Percentiles rank a stretch among this genome's conserved stretches.
Conservation (phyloP, 1,140 invertebrate species). For the honey bee (Apis mellifera) region Amel_HAv3.1 CM009944.2:5253501-5254000, state of each 20-base stretch:
- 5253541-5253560: too few species aligned
- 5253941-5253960: slow-evolving; percentile 16
- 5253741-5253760: slow-evolving; percentile 69
- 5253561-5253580: too few species aligned
- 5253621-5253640: too few species aligned
- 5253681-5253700: background rate
- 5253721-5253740: slow-evolving; percentile 37
- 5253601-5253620: too few species aligned
- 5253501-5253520: too few species aligned
- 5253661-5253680: too few species aligned
- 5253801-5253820: slow-evolving; percentile 61
- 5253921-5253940: slow-evolving; percentile 57
- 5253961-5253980: background rate
- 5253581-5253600: too few species aligned
- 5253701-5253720: too few species aligned
- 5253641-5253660: too few species aligned
- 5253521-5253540: too few species aligned
- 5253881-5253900: slow-evolving; percentile 74
- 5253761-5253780: slow-evolving; percentile 72
- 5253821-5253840: slow-evolving; percentile 73
- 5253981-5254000: background rate
- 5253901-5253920: slow-evolving; percentile 73
- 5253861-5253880: slow-evolving; percentile 74
- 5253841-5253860: slow-evolving; percentile 75
- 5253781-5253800: slow-evolving; percentile 72